Evolutionary conservation across 2,888 invertebrate species (phyloP).

Genomic region (Drosophila dives): DNA sequence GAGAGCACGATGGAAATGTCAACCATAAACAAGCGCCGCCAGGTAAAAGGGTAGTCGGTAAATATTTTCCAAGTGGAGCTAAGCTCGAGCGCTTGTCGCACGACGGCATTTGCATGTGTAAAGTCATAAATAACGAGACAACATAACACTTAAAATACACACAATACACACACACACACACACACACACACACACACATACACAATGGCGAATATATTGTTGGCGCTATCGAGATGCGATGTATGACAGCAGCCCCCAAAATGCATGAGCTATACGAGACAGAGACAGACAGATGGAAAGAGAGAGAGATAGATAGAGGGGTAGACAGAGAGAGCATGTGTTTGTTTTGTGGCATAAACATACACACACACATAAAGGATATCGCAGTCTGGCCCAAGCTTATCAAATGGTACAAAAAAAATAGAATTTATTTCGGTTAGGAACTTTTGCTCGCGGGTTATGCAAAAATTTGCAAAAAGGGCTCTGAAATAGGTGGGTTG

Average conservation of each 20-base stretch:
- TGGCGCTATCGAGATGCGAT: slow-evolving; percentile 71
- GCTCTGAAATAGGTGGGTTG: slow-evolving; percentile 27
- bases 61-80: slow-evolving; percentile 57
- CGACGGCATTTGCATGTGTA: slow-evolving; percentile 82
- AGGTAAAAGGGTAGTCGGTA: slow-evolving; percentile 55
- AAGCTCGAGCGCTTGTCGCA: slow-evolving; percentile 76
- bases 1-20: slow-evolving; percentile 69
- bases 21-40: slow-evolving; percentile 77
- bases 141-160: slow-evolving; percentile 72
- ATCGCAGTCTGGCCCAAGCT: slow-evolving; percentile 63
- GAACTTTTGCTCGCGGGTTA: slow-evolving; percentile 78
- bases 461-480: slow-evolving; percentile 72
- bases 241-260: slow-evolving; percentile 70
- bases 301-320: not conserved
- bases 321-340: not conserved
- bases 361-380: slow-evolving; percentile 7
- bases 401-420: slow-evolving; percentile 75
- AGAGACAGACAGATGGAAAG: not conserved
- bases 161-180: slow-evolving; percentile 30
- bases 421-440: slow-evolving; percentile 76
- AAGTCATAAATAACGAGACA: slow-evolving; percentile 82
- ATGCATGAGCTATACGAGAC: slow-evolving; percentile 67
- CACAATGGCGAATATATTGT: slow-evolving; percentile 34
- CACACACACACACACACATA: slow-evolving; percentile 22
- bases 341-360: slow-evolving; percentile 46